Evolutionary conservation across 2,888 invertebrate species (phyloP).

Genomic region (Conus canariensis): DNA sequence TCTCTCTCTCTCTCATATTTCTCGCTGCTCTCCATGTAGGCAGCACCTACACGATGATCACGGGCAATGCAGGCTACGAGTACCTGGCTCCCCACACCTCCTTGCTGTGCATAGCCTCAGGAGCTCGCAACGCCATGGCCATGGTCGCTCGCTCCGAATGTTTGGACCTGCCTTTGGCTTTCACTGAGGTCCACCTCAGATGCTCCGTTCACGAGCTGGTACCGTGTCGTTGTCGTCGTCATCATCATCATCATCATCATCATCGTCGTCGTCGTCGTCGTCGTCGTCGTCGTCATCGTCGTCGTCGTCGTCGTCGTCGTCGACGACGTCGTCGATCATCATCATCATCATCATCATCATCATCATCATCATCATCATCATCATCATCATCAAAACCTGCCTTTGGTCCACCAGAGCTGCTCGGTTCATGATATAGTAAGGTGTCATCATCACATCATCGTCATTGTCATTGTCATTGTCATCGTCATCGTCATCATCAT

Average conservation of each 20-base stretch:
- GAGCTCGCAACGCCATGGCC: constrained; percentile 24
- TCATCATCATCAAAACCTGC: not conserved
- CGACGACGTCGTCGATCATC: not conserved
- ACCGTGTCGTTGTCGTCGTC: not conserved
- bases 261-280: not conserved
- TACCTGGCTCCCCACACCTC: constrained; percentile 19
- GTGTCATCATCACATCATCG: not conserved
- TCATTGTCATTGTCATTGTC: not conserved
- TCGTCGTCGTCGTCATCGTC: not conserved
- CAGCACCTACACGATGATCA: constrained; percentile 29
- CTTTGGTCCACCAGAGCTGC: not conserved
- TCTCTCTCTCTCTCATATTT: not conserved
- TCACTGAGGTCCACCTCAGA: constrained; percentile 2
- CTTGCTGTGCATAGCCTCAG: constrained; percentile 10
- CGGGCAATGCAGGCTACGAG: constrained; percentile 13
- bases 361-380: constrained; percentile 34
- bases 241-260: not conserved
- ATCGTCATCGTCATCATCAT: not conserved
- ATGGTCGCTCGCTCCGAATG: not conserved
- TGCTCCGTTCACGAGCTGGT: not conserved
- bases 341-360: constrained; percentile 31
- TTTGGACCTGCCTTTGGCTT: not conserved
- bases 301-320: constrained; percentile 21
- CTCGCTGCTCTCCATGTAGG: not conserved
- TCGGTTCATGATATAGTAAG: not conserved